Evolutionary conservation across 2,113 vertebrate species (phyloP), one percentile per base, ranked within the genome.

Genomic region (Zosterops lateralis): DNA sequence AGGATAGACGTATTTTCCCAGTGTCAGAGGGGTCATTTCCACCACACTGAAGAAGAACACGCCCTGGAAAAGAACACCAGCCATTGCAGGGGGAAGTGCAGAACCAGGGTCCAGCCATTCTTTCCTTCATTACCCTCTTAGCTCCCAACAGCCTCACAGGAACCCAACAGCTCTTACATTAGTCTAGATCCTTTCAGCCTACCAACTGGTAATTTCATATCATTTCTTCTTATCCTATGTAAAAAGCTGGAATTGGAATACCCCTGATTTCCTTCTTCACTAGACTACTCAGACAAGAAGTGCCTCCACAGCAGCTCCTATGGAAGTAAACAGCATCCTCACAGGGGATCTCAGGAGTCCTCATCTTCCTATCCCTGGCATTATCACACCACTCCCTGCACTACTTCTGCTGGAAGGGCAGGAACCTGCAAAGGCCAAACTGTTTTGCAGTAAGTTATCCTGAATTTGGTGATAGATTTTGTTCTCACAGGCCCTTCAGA

Each of bases 1-100:
- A 0, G 99, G 99, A 74, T 98, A 99, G 40, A 98, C 83, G 0
- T 99, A 99, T 84, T 98, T 98, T 40, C 99, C 99, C 90, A 99
- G 81, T 2, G 97, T 98, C 75, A 99, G 95, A 64, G 99, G 98
- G 22, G 98, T 98, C 98, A 99, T 99, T 97, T 99, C 98, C 64
- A 98, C 98, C 73, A 98, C 98, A 3, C 98, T 99, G 96, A 99
- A 99, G 86, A 98, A 98, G 85, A 99, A 99, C 34, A 99, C 98
- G 0, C 98, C 98, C 96, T 97, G 58, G 42, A 72, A 91, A 88
- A 91, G 97, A 95, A 31, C 28, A 73, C 4, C 61, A 82, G 62
- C 7, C 65, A 48, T 97, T 8, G 2, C 84, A 90, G 25, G 18
- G 65, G 21, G 85, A 47, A 20, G 10, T 2, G 31, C 16, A 82